These are phyloP conservation scores for Volucella inanis DNA, from an alignment of 2,888 invertebrate genomes.

Conservation along the genomic window DNA sequence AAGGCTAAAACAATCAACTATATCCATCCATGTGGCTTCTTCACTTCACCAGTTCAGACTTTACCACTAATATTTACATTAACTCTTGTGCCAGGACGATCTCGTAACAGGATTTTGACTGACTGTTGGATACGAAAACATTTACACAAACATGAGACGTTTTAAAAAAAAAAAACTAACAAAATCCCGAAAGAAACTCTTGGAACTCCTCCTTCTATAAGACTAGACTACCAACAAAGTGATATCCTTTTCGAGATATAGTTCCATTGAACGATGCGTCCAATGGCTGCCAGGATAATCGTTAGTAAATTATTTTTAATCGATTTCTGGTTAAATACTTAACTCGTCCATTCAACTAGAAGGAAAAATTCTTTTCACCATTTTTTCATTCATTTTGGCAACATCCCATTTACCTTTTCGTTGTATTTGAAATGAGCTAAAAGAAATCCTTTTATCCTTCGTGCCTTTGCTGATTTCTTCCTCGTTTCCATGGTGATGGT, in stretches of 20 bases:
- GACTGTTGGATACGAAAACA: slow-evolving; percentile 11
- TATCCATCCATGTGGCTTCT: neutral
- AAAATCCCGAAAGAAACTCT: slow-evolving; percentile 13
- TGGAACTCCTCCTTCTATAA: slow-evolving; percentile 12
- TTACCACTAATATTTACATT: slow-evolving; percentile 57
- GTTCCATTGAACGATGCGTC: no score
- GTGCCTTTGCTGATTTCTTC: neutral
- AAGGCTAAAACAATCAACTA: slow-evolving; percentile 71
- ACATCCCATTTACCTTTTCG: slow-evolving; percentile 49
- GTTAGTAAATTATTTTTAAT: slow-evolving; percentile 74
- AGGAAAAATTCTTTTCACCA: slow-evolving; percentile 48
- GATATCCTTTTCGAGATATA: slow-evolving; percentile 10
- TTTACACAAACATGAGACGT: slow-evolving; percentile 12
- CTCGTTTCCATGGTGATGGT: neutral
- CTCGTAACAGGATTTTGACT: neutral
- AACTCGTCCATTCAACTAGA: slow-evolving; percentile 64
- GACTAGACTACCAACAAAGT: neutral
- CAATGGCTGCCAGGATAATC: slow-evolving; percentile 51
- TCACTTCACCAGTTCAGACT: slow-evolving; percentile 13
- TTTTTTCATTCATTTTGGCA: slow-evolving; percentile 43
- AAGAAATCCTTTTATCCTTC: slow-evolving; percentile 47
- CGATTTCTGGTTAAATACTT: slow-evolving; percentile 73
- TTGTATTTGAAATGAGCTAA: slow-evolving; percentile 15
- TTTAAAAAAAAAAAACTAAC: neutral
- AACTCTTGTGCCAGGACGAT: slow-evolving; percentile 49